phyloP scores from a whole-genome alignment of 2,113 vertebrate genomes.

The Eclectus roratus region DNA sequence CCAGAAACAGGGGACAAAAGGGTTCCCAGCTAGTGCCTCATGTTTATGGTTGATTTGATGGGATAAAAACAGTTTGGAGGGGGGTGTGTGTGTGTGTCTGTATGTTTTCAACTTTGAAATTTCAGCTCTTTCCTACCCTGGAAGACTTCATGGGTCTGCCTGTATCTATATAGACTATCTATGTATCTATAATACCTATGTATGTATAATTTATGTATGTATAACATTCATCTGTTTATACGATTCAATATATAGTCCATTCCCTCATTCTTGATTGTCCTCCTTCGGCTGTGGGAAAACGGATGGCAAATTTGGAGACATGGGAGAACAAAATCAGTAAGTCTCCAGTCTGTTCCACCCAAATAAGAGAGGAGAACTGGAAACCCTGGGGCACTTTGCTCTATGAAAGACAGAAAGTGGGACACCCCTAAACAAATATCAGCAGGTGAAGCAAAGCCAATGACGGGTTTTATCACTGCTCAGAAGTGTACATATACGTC shows the following conservation, averaged over 20 bases:
- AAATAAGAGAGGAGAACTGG: not conserved
- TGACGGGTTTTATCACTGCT: not conserved
- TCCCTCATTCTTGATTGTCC: not conserved
- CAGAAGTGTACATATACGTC: fast-evolving
- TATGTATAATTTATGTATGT: not conserved
- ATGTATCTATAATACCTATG: not conserved
- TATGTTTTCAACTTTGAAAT: not conserved
- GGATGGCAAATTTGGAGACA: not conserved
- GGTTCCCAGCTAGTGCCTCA: not conserved
- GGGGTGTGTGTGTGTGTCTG: not conserved
- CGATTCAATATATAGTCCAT: not conserved
- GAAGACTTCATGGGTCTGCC: not conserved
- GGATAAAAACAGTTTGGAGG: not conserved
- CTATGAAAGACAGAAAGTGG: not conserved
- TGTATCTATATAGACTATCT: not conserved
- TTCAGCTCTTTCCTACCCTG: not conserved
- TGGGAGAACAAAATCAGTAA: not conserved
- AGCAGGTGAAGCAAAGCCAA: not conserved
- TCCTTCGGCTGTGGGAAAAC: not conserved
- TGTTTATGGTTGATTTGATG: not conserved
- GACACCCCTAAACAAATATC: fast-evolving
- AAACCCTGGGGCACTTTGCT: not conserved
- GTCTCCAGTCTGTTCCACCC: not conserved
- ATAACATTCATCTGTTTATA: not conserved
- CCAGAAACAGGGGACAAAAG: not conserved